A percentile compares a stretch with the other conserved stretches of the same genome.
These are phyloP conservation scores for Exocentrus adspersus DNA, from an alignment of 2,888 invertebrate genomes.

Conservation along the genomic window DNA sequence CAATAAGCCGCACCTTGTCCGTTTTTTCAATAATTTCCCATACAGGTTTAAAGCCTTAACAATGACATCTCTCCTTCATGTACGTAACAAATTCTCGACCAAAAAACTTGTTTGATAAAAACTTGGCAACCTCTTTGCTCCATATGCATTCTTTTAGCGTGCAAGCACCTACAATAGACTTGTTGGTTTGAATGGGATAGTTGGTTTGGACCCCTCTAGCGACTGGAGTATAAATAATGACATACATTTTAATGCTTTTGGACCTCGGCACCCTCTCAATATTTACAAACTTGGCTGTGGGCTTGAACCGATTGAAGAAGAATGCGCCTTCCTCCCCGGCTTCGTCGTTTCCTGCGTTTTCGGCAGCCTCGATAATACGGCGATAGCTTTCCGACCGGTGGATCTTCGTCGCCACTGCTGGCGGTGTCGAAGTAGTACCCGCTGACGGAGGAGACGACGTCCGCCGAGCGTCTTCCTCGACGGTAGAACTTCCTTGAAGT, in stretches of 20 bases:
- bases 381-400: constrained; percentile 66
- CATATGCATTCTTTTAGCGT: too few relatives aligned
- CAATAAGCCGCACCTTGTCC: too few relatives aligned
- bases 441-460: constrained; percentile 49
- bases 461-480: background rate
- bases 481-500: constrained; percentile 21
- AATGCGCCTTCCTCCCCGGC: constrained; percentile 36
- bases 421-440: constrained; percentile 55
- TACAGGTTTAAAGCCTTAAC: too few relatives aligned
- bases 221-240: constrained; percentile 6
- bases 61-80: too few relatives aligned
- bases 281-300: constrained; percentile 60
- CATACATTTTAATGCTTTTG: constrained; percentile 61
- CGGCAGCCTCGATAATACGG: constrained; percentile 60
- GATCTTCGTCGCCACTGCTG: constrained; percentile 68
- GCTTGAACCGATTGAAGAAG: constrained; percentile 61
- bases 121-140: too few relatives aligned
- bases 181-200: too few relatives aligned
- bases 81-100: too few relatives aligned
- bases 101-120: too few relatives aligned
- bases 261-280: constrained; percentile 60
- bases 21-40: too few relatives aligned
- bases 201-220: too few relatives aligned
- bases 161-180: too few relatives aligned
- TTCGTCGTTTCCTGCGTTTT: constrained; percentile 49